These are phyloP conservation scores for Melanotus villosus DNA, from an alignment of 2,888 invertebrate species.

Conservation along the genomic window DNA sequence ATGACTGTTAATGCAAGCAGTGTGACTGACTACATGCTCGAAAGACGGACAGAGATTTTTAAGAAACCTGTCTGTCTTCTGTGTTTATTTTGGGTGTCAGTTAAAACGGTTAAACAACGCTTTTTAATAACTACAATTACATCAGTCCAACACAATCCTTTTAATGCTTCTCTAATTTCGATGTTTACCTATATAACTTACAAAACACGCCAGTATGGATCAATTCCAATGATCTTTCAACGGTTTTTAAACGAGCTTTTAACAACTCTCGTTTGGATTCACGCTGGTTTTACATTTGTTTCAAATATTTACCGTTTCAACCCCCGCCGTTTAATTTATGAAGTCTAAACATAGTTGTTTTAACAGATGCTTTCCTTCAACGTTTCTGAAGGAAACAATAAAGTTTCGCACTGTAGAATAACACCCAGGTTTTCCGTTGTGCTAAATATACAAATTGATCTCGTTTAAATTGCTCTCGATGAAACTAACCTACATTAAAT, in stretches of 20 bases:
- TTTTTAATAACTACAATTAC: conserved; percentile 4
- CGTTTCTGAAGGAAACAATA: conserved; percentile 21
- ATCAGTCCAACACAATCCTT: background rate
- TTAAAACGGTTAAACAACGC: background rate
- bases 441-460: no score
- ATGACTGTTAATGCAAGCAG: conserved; percentile 39
- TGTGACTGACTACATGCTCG: conserved; percentile 36
- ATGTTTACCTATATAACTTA: background rate
- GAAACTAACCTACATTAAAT: no score
- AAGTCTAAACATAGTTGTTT: conserved; percentile 21
- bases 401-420: background rate
- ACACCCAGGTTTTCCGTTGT: no score
- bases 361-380: conserved; percentile 36
- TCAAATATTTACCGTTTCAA: conserved; percentile 25
- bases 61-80: conserved; percentile 40
- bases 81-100: conserved; percentile 45
- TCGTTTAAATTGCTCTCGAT: no score
- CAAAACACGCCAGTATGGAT: background rate
- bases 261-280: background rate
- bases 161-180: background rate
- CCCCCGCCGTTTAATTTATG: conserved; percentile 31
- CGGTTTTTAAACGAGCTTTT: background rate
- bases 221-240: conserved; percentile 2
- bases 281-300: background rate
- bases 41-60: conserved; percentile 44